Evolutionary conservation across 2,888 invertebrate genomes (phyloP).

Genomic region (Nephrotoma guestfalica): DNA sequence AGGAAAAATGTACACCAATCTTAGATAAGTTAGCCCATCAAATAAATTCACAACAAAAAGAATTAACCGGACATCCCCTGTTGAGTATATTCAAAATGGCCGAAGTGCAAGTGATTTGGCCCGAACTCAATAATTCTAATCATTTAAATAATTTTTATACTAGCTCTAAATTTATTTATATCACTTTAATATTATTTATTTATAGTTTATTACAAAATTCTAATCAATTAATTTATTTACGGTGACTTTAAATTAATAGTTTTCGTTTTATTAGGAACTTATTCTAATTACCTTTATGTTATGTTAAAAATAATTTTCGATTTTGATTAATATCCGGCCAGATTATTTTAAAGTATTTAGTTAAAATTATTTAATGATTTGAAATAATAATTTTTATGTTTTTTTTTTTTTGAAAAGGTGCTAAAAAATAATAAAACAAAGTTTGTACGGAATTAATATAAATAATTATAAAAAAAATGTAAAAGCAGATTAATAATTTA

Average conservation of each 20-base stretch:
- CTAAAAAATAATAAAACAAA: background rate
- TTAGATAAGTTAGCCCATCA: slow-evolving; percentile 68
- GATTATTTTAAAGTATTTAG: background rate
- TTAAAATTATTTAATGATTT: background rate
- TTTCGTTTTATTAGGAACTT: background rate
- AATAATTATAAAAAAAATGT: background rate
- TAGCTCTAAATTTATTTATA: background rate
- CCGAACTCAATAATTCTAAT: slow-evolving; percentile 24
- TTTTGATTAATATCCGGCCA: background rate
- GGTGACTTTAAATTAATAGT: slow-evolving; percentile 1
- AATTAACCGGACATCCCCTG: slow-evolving; percentile 72
- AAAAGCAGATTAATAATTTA: background rate
- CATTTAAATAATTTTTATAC: background rate
- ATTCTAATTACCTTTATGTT: background rate
- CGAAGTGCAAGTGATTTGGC: slow-evolving; percentile 75
- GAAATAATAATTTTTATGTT: background rate
- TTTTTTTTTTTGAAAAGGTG: background rate
- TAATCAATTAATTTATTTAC: background rate
- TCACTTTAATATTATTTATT: background rate
- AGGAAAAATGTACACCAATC: slow-evolving; percentile 49
- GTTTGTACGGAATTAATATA: background rate
- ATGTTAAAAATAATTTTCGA: background rate
- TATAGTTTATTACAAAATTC: background rate
- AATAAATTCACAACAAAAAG: slow-evolving; percentile 72
- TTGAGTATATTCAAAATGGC: slow-evolving; percentile 87